These are phyloP conservation scores for Isurus oxyrinchus DNA, from an alignment of 2,113 vertebrate genomes.

Conservation along the genomic window DNA sequence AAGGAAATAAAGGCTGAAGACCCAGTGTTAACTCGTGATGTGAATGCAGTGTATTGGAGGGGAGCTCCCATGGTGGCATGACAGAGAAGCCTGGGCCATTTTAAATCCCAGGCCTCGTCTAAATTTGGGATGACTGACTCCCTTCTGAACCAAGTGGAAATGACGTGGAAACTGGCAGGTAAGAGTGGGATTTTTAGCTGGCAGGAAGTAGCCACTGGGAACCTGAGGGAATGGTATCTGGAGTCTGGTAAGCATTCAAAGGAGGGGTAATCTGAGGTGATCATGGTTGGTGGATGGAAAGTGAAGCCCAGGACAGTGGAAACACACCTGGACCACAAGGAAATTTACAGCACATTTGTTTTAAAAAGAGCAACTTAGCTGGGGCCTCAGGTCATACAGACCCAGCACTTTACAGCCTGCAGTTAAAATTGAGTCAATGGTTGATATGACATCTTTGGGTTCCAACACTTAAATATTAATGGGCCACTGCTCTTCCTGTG, in stretches of 20 bases:
- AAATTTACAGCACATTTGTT: not conserved
- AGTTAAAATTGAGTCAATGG: not conserved
- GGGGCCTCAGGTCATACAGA: not conserved
- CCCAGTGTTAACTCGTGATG: not conserved
- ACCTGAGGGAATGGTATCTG: no score
- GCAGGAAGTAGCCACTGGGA: no score
- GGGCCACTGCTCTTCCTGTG: not conserved
- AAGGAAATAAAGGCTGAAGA: not conserved
- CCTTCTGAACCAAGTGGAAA: no score
- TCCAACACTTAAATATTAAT: not conserved
- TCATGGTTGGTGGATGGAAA: not conserved
- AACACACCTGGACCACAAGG: not conserved
- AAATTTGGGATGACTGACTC: no score
- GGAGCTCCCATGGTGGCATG: not conserved
- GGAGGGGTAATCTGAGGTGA: not conserved
- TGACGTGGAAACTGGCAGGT: no score
- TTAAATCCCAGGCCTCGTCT: no score
- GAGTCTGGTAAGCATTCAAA: no score
- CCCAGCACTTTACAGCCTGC: not conserved
- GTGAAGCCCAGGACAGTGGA: not conserved
- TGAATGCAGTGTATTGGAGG: not conserved
- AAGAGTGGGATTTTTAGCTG: no score
- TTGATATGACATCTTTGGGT: not conserved
- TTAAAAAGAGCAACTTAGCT: not conserved
- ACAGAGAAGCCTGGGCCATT: no score